These are phyloP conservation scores for Phoxinus phoxinus DNA, from an alignment of 2,113 vertebrate species.

Conservation along the genomic window DNA sequence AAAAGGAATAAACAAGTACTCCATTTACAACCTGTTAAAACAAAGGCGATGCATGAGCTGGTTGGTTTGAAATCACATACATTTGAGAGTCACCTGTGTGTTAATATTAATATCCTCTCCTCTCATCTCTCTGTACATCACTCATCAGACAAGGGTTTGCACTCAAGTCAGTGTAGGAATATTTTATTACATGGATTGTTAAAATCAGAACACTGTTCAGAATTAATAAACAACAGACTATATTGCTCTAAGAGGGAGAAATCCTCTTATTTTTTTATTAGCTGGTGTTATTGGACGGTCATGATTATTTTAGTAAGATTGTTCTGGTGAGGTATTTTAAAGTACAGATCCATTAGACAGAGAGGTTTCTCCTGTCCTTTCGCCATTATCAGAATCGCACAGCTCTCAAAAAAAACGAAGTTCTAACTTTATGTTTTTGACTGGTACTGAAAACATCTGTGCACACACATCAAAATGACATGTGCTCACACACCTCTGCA, in stretches of 20 bases:
- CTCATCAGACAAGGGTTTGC: conserved; percentile 76
- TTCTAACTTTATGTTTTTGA: conserved; percentile 38
- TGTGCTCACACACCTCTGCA: background rate
- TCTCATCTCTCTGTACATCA: conserved; percentile 72
- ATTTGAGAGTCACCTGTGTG: conserved; percentile 64
- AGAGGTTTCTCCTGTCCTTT: conserved; percentile 46
- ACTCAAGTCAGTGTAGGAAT: conserved; percentile 80
- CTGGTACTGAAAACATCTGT: conserved; percentile 6
- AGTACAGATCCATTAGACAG: conserved; percentile 39
- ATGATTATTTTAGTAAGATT: conserved; percentile 70
- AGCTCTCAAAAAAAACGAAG: conserved; percentile 42
- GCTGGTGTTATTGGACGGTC: conserved; percentile 68
- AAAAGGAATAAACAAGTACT: conserved; percentile 73
- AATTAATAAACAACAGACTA: conserved; percentile 81
- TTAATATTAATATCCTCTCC: conserved; percentile 77
- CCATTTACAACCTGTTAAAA: conserved; percentile 74
- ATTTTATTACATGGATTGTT: conserved; percentile 79
- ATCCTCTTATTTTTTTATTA: conserved; percentile 63
- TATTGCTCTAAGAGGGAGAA: conserved; percentile 72
- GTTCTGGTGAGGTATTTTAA: conserved; percentile 38
- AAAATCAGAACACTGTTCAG: conserved; percentile 78
- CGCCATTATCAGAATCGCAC: conserved; percentile 51
- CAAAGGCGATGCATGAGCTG: conserved; percentile 56
- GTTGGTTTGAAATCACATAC: conserved; percentile 18
- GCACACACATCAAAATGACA: conserved; percentile 2